Conservation (phyloP, 1,140 invertebrate genomes). For the Drosophila quadrilineata region DNA sequence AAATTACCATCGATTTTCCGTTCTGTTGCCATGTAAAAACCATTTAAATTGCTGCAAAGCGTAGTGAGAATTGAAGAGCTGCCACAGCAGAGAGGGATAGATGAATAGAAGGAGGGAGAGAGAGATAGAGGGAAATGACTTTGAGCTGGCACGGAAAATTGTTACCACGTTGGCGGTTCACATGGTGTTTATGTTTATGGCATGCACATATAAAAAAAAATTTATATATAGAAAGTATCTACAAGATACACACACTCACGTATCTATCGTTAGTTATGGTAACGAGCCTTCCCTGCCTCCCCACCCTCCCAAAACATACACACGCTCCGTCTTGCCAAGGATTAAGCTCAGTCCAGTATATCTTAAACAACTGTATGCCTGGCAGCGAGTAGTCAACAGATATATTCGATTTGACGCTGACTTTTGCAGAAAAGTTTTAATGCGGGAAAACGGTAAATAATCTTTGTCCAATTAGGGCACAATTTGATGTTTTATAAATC, state of each 20-base stretch:
- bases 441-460: too few relatives aligned
- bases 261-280: slow-evolving; percentile 20
- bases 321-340: slow-evolving; percentile 2
- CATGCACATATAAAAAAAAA: slow-evolving; percentile 42
- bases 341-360: slow-evolving; percentile 7
- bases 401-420: slow-evolving; percentile 13
- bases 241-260: neutral
- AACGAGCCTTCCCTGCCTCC: too few relatives aligned
- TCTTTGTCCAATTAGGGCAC: neutral
- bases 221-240: too few relatives aligned
- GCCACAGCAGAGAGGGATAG: too few relatives aligned
- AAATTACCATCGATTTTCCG: slow-evolving; percentile 74
- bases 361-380: too few relatives aligned
- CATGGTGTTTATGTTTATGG: slow-evolving; percentile 70
- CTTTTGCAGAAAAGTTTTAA: slow-evolving; percentile 9
- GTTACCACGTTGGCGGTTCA: slow-evolving; percentile 30
- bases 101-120: neutral
- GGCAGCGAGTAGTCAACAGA: slow-evolving; percentile 3
- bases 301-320: too few relatives aligned
- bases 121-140: neutral
- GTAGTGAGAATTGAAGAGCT: too few relatives aligned
- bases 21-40: slow-evolving; percentile 63
- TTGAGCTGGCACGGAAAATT: too few relatives aligned
- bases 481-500: neutral
- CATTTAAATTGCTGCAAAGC: slow-evolving; percentile 25